Base-by-base conservation (phyloP, 2,888 invertebrate genomes). In the Euphydryas editha region DNA sequence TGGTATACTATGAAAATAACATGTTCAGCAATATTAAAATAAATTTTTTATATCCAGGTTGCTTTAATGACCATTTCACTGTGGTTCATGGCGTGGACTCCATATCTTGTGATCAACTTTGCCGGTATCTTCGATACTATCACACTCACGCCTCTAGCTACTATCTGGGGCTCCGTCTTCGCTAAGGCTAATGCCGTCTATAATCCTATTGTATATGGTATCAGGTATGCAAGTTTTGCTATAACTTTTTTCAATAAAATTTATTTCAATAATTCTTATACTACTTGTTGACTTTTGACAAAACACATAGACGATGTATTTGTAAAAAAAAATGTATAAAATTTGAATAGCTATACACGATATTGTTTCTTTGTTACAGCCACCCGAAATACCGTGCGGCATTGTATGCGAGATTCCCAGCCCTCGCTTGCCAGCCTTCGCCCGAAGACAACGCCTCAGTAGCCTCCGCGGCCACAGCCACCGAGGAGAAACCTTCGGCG, bases 61-160 rank as follows among this genome's bases (percentile, higher is more conserved):
- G 98, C 98, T 62, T 92, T 98, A 81, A 97, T 97, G 94, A 98
- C 98, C 70, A 97, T 98, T 78, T 94, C 96, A 0, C 89, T 98
- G 74, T 98, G 98, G 97, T 96, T 98, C 92, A 95, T 97, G 94
- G 97, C 98, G 57, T 98, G 98, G 98, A 97, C 97, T 24, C 98
- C 98, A 10, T 98, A 98, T 81, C 89, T 97, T 73, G 94, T 97
- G 62, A 96, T 97, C 81, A 97, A 97, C 86, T 96, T 94, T 81
- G 92, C 95, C 70, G 97, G 97, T 51, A 95, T 97, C 64, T 97
- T 97, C 80, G 95, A 96, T 77, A 94, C 94, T 65, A 93, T 94
- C 51, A 95, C 94, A 56, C 95, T 97, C 76, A 96, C 94, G 73
- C 97, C 97, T 17, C 90, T 97, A 73, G 95, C 95, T 73, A 97